Evolutionary conservation across 2,113 vertebrate genomes (phyloP), one percentile per base, ranked within the genome.

Genomic region (Grammomys dolichurus): DNA sequence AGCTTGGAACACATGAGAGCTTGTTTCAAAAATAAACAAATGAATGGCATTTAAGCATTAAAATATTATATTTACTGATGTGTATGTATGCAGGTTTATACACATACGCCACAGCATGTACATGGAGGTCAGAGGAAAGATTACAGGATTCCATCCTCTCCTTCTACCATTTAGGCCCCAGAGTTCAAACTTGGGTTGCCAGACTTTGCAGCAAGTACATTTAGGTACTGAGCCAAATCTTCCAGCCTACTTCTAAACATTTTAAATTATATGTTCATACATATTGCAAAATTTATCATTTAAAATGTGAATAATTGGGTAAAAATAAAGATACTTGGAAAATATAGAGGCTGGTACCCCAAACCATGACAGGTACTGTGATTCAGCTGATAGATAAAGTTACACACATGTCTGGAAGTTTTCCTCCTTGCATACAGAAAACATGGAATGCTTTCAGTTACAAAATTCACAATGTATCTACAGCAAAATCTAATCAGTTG

Each of bases 281-380:
- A n/a, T 82, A 86, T 84, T 91, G 94, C 91, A 87, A 40, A 88
- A 87, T 26, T 69, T 60, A 86, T 20, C 6, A 20, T 87, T 96
- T 91, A 48, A 87, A 94, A 80, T 89, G 60, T 48, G 56, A 95
- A 72, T 89, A 93, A 80, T 22, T 51, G 40, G 87, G 19, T 73
- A 63, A 73, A 73, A 92, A 88, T 96, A 48, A 92, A 95, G 87
- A 67, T 82, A 86, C 72, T 88, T 72, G 73, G 36, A 16, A 97
- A 87, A 58, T 56, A 43, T 5, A 5, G 70, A 81, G 7, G 51
- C 78, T 43, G 22, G 10, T 43, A 70, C 1, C 69, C 60, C 84
- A 65, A 94, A n/a, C 24, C 3, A 2, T 7, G 3, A 4, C 8
- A 12, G 17, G 2, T 17, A 8, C 16, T n/a, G 24, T 54, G n/a